A percentile compares a stretch with the other conserved stretches of the same genome.
Evolutionary conservation across 2,888 invertebrate genomes (phyloP).

Genomic region (Bursaphelenchus okinawaensis): DNA sequence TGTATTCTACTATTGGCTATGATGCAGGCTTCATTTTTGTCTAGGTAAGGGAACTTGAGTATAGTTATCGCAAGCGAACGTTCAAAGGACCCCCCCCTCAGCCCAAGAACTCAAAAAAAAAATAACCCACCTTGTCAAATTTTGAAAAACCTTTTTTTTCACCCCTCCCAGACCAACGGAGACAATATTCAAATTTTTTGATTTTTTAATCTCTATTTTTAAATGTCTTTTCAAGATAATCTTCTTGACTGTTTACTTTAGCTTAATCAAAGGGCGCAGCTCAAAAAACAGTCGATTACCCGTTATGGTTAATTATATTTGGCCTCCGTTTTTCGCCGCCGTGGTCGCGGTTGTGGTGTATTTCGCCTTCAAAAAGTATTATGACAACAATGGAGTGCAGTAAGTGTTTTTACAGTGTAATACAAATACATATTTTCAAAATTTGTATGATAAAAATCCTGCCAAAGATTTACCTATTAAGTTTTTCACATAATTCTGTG

Average conservation of each 20-base stretch:
- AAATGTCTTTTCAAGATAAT: not conserved
- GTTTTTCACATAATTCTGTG: too few relatives aligned
- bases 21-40: slow-evolving; percentile 17
- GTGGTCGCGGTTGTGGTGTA: slow-evolving; percentile 7
- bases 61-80: too few relatives aligned
- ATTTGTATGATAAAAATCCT: too few relatives aligned
- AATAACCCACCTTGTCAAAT: too few relatives aligned
- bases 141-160: too few relatives aligned
- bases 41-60: slow-evolving; percentile 13
- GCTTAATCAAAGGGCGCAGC: slow-evolving; percentile 19
- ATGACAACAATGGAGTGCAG: slow-evolving; percentile 21
- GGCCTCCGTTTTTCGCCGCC: slow-evolving; percentile 16
- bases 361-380: slow-evolving; percentile 9
- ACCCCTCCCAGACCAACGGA: too few relatives aligned
- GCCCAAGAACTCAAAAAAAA: too few relatives aligned
- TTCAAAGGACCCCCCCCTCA: too few relatives aligned
- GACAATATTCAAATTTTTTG: too few relatives aligned
- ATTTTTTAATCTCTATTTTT: too few relatives aligned
- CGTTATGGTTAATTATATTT: slow-evolving; percentile 16
- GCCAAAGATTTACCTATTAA: too few relatives aligned
- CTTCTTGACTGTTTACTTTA: slow-evolving; percentile 3
- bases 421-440: too few relatives aligned
- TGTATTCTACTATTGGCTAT: slow-evolving; percentile 3
- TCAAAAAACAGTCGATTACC: slow-evolving; percentile 16
- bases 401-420: not conserved